Base-by-base conservation (phyloP, 2,888 invertebrate species). In the Euphydryas editha region DNA sequence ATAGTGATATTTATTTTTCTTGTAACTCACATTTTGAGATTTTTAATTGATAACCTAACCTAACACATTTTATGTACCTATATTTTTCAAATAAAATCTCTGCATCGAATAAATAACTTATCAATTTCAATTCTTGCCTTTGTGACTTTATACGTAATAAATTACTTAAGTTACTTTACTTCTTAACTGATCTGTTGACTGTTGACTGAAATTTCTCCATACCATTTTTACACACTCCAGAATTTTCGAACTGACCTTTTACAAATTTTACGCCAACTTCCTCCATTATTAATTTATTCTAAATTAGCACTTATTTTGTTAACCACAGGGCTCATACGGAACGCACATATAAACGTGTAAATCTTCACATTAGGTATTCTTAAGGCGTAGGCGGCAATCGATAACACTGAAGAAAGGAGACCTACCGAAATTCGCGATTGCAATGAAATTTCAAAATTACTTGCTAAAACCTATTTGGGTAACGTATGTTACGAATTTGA, bases 301-400 rank as follows among this genome's bases (percentile, higher is more conserved):
- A 74, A 75, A 72, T 63, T 39, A 49, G 68, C 30, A 70, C 68
- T 68, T 79, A 78, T 62, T 0, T 0, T 0, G 0, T 11, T 0
- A 0, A 0, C 0, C 0, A 58, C 75, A 80, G 71, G 70, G 72
- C 62, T 57, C 57, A 70, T n/a, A 60, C 51, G 36, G 59, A 64
- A 13, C 17, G 36, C 51, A 57, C 1, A 0, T 11, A 6, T 49
- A 42, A 51, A 51, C 51, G 57, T 49, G 65, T 51, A 59, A 71
- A 62, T 64, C 54, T 59, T 59, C 51, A 59, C 66, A 85, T 85
- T 88, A 79, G 47, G 79, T 81, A 89, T 89, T 81, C 89, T 71
- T 62, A 51, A 24, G 39, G 74, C 87, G 87, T 87, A 76, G 70
- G 66, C 72, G 67, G 65, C 77, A 82, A 88, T 89, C 88, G 88